Conservation (phyloP, 1,140 invertebrate genomes). For the Grapholita molesta region DNA sequence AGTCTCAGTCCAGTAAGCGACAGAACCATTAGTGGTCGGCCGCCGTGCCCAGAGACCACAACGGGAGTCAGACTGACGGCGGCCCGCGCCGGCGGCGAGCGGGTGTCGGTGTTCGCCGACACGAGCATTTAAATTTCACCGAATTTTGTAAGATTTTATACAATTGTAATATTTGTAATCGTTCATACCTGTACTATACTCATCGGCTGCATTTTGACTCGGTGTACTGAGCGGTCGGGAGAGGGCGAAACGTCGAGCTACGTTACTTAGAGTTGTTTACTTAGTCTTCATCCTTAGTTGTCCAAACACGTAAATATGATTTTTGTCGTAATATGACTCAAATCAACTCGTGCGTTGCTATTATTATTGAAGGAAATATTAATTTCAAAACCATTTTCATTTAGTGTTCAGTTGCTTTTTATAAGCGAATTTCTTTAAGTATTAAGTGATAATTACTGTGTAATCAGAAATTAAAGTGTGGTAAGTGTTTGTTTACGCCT, state of each 20-base stretch:
- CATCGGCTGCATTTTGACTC: constrained; percentile 65
- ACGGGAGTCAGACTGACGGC: neutral
- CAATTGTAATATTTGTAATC: constrained; percentile 30
- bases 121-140: constrained; percentile 38
- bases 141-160: constrained; percentile 60
- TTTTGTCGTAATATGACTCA: neutral
- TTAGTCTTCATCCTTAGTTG: neutral
- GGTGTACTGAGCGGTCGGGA: constrained; percentile 40
- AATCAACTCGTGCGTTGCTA: too few species aligned
- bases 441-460: neutral
- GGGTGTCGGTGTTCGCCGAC: constrained; percentile 1
- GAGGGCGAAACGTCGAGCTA: neutral
- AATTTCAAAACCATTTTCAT: too few species aligned
- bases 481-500: too few species aligned
- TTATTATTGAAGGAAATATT: too few species aligned
- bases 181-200: constrained; percentile 67
- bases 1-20: too few species aligned
- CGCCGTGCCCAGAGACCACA: too few species aligned
- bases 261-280: neutral
- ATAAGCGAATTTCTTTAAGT: neutral
- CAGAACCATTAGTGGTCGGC: too few species aligned
- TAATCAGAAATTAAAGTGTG: too few species aligned
- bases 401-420: too few species aligned
- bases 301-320: too few species aligned
- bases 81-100: neutral